Evolutionary conservation across 2,113 vertebrate genomes (phyloP), one percentile per base, ranked within the genome.

Genomic region (Nycticryphes semicollaris): DNA sequence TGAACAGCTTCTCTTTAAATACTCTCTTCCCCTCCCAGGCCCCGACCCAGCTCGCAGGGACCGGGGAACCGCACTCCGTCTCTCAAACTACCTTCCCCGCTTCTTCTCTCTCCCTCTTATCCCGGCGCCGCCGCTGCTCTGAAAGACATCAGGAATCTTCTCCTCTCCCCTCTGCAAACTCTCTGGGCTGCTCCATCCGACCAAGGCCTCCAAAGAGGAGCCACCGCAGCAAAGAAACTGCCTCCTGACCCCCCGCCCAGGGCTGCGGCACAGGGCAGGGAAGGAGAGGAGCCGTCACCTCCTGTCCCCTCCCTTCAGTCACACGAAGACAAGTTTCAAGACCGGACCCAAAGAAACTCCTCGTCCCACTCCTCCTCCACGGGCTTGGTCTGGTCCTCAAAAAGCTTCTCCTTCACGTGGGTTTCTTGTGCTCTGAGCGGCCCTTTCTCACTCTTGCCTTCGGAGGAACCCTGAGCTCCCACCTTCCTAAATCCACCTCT

Each of bases 401-500:
- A 6, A 9, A 28, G 50, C 25, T 78, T 63, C 27, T 53, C 45
- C 85, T 70, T 8, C 2, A 1, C 6, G 0, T 0, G 37, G 14
- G 33, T 21, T 51, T 23, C 21, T 48, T 4, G 6, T 6, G 57
- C 48, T 75, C 90, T 5, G 11, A 24, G 73, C 0, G 9, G 10
- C 19, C 76, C 53, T 66, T 66, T 13, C 5, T 7, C 57, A 6
- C 10, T 37, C 39, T n/a, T 37, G 4, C 18, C n/a, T 50, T 23
- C 24, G 9, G 39, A 27, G 1, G 37, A 73, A 13, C 37, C 1
- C 1, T 5, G 10, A 87, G 7, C 4, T 5, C 2, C 6, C 48
- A 6, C 2, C 8, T 57, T n/a, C 45, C 83, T 2, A 12, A 45
- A 60, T 2, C 6, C 57, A 18, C 1, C 51, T 9, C 0, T 1